phyloP scores from a whole-genome alignment of 2,113 vertebrate genomes.

The Stigmatopora nigra region DNA sequence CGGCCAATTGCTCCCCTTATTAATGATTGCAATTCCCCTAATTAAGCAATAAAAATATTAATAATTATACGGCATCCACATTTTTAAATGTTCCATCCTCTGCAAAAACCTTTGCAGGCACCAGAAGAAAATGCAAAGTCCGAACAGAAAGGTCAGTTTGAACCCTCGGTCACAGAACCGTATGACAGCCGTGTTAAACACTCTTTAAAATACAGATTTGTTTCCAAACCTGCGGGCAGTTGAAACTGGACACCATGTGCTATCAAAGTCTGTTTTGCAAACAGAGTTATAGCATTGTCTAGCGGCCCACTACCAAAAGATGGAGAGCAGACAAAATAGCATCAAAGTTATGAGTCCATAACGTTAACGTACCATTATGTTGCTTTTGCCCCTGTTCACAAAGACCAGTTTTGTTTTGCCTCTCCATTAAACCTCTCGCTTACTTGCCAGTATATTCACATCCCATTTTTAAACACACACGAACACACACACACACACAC shows the following conservation, averaged over 20 bases:
- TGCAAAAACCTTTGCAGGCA: too few relatives aligned
- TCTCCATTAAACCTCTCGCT: conserved; percentile 23
- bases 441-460: conserved; percentile 16
- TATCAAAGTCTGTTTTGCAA: not conserved
- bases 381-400: conserved; percentile 8
- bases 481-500: conserved; percentile 19
- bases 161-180: too few relatives aligned
- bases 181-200: too few relatives aligned
- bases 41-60: too few relatives aligned
- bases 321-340: not conserved
- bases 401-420: conserved; percentile 13
- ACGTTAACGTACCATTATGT: conserved; percentile 5
- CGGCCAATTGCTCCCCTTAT: too few relatives aligned
- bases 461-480: conserved; percentile 14
- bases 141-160: too few relatives aligned
- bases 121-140: too few relatives aligned
- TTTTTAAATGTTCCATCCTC: too few relatives aligned
- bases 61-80: too few relatives aligned
- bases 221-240: not conserved
- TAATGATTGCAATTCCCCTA: too few relatives aligned
- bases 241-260: not conserved
- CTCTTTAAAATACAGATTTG: not conserved
- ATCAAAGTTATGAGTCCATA: conserved; percentile 1
- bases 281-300: not conserved
- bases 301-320: not conserved